Base-by-base conservation (phyloP, 2,797 vertebrate species). In the Ctenosaura bakeri region DNA sequence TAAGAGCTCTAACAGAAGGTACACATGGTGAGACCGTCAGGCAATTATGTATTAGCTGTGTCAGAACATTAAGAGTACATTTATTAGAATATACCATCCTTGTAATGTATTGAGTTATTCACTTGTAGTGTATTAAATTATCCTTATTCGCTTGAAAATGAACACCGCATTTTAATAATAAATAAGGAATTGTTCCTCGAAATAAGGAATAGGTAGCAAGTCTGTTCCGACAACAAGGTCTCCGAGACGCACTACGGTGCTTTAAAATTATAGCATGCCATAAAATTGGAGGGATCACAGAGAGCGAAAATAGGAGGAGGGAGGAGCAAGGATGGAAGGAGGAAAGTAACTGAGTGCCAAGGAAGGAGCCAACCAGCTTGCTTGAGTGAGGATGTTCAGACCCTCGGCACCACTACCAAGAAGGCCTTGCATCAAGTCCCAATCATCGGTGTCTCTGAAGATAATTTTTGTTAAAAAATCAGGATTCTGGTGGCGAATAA, bases 21-120 rank as follows among this genome's bases (percentile, higher is more conserved):
- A 56, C 50, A 29, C 79, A 56, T n/a, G 32, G 50, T 56, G 79
- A 56, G 32, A 56, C 52, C 52, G 22, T 81, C 52, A 81, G 52
- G 52, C 29, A 56, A 81, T 81, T 81, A 56, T 56, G 52, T 81
- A 81, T 81, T 56, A 56, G 50, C 50, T 20, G 79, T 81, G 79
- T 56, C 26, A n/a, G 50, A 54, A 56, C 50, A 52, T 56, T 81
- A 81, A n/a, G 50, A 54, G 50, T 81, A 54, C 79, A 56, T 81
- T 81, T 81, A 81, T 81, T 81, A 56, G 50, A 56, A 81, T 32
- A 54, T 29, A 20, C 79, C 16, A 14, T 20, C 79, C 79, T 32
- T n/a, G 52, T 81, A 81, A n/a, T 81, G 79, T n/a, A 81, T 56
- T 81, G 10, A n/a, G 56, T 81, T 81, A 81, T 81, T 81, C 52